Base-by-base conservation (phyloP, 2,113 vertebrate genomes). In the Podarcis cretensis region DNA sequence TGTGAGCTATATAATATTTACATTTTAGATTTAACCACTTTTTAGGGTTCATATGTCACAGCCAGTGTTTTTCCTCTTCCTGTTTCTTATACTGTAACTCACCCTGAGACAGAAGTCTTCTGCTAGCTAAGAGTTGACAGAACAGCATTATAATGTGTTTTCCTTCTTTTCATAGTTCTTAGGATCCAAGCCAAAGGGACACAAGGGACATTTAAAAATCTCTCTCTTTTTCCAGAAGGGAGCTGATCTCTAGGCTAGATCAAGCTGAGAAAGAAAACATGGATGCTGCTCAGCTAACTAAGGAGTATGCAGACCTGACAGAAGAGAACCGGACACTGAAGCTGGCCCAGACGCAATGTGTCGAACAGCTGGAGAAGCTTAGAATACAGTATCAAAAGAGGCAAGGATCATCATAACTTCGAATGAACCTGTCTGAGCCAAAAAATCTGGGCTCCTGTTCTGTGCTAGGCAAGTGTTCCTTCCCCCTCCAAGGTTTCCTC, bases 251-350 rank as follows among this genome's bases (percentile, higher is more conserved):
- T 23, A 98, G 98, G 90, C 93, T 99, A 96, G 98, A 98, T 93
- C 98, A 99, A 96, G 98, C 98, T 68, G 98, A 99, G 90, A 97
- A 97, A 92, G 98, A 98, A 91, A 98, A 97, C 83, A 90, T 96
- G 94, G 98, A 99, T 86, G 98, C 98, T 0, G 98, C 97, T 81
- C 97, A 97, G 87, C 96, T 99, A 76, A 97, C 98, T 69, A 98
- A 98, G 90, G 98, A 99, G 93, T 99, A 99, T 1, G 97, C 97
- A 69, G 97, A 97, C 30, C 97, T 99, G 78, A 97, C 97, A 0
- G 99, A 99, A 92, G 99, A 99, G 96, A 99, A 99, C 90, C 97
- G 95, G 93, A 98, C 96, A 1, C 94, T 99, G 96, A 97, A 97
- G 96, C 94, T 97, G 86, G 98, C 98, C 91, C 98, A 99, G 96